Evolutionary conservation across 2,113 vertebrate genomes (phyloP).

Genomic region (Nothocercus julius): DNA sequence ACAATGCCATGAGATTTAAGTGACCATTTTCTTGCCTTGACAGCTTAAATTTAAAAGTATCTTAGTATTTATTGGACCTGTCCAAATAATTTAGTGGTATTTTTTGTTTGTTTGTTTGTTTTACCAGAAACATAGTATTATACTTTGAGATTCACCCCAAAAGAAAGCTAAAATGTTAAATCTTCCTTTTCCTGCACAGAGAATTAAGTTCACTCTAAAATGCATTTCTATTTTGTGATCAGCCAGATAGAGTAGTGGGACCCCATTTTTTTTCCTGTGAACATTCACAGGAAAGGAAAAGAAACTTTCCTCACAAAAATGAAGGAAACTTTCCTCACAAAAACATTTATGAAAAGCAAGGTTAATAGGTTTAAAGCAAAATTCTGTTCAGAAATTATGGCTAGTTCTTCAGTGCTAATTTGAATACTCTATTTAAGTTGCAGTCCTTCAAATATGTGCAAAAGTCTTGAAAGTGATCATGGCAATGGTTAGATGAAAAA

Average conservation of each 20-base stretch:
- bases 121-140: background rate
- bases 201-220: background rate
- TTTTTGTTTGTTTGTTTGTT: background rate
- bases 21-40: background rate
- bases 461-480: background rate
- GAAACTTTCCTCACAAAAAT: background rate
- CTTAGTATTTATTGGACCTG: background rate
- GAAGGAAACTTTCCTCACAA: background rate
- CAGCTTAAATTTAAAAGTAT: background rate
- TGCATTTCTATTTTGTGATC: background rate
- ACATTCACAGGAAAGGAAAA: background rate
- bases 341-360: background rate
- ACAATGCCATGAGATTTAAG: no score
- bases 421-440: background rate
- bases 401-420: background rate
- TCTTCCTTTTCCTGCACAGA: background rate
- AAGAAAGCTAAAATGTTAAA: background rate
- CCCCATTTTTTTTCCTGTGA: background rate
- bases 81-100: background rate
- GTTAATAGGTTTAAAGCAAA: background rate
- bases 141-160: background rate
- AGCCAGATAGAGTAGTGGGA: background rate
- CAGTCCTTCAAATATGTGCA: background rate
- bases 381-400: background rate
- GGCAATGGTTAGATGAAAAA: fast-evolving